Base-by-base conservation (phyloP, 1,140 invertebrate genomes). In the Formica exsecta region DNA sequence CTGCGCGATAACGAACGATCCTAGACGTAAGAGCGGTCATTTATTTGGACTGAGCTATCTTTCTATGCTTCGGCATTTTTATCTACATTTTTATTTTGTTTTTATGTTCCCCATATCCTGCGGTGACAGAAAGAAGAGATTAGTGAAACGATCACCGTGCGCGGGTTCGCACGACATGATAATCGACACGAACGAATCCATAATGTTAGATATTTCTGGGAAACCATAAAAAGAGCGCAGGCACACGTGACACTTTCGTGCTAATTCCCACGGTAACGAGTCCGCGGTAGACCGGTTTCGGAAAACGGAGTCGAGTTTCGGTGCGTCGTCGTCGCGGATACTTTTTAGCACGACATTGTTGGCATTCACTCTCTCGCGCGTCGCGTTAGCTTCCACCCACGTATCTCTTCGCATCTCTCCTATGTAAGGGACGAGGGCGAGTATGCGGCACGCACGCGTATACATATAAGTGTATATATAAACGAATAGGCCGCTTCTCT, bases 381-480 rank as follows among this genome's bases (percentile, higher is more conserved):
- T 54, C 81, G 70, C 86, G 89, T 88, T 81, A 74, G 70, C 85
- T 88, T 88, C 91, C 89, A 87, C 91, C 91, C 87, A 92, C 91
- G 85, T 89, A 85, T 77, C 9, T 54, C 76, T 86, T 74, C 71
- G 83, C 73, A 86, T 61, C 57, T 83, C 75, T 73, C 77, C 88
- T 89, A 84, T 66, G 36, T 87, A 73, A 85, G 73, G 65, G 22
- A 61, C 57, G 79, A 73, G 54, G 38, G 59, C 77, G 75, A 77
- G 54, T 77, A 73, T 81, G 68, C 66, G 38, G 36, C 65, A 89
- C 41, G 61, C 79, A 70, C 87, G 77, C 61, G 51, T 88, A 59
- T 85, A 64, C 85, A 74, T 85, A 74, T 81, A 66, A 62, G 61
- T 86, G 68, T 32, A 61, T 79, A 41, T 73, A 54, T 41, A 86